These are phyloP conservation scores for Epistrophella euchroma DNA, from an alignment of 2,888 invertebrate species.

Conservation along the genomic window DNA sequence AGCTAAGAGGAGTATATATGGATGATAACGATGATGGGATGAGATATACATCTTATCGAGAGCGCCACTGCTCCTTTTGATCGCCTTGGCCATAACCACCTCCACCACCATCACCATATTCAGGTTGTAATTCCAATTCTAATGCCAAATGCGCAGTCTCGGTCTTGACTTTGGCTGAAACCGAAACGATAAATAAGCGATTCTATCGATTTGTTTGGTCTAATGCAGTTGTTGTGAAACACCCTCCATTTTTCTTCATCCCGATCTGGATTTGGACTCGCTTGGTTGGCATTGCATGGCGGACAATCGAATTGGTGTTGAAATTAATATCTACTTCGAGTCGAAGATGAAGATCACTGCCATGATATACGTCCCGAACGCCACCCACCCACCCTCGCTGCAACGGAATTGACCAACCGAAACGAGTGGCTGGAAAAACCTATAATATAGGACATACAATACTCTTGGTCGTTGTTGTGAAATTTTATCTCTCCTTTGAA, in stretches of 20 bases:
- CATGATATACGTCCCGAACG: constrained; percentile 16
- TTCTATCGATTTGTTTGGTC: constrained; percentile 69
- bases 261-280: constrained; percentile 34
- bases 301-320: constrained; percentile 65
- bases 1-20: constrained; percentile 5
- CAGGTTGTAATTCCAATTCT: neutral
- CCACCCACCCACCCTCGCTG: neutral
- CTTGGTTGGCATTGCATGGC: constrained; percentile 44
- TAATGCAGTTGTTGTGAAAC: constrained; percentile 59
- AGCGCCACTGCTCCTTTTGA: constrained; percentile 42
- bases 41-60: constrained; percentile 60
- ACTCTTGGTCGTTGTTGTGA: constrained; percentile 12
- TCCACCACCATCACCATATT: neutral
- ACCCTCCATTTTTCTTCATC: neutral
- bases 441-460: neutral
- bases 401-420: constrained; percentile 41
- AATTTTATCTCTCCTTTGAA: constrained; percentile 32
- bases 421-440: constrained; percentile 3
- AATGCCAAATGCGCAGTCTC: constrained; percentile 23
- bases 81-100: neutral
- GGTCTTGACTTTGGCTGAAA: constrained; percentile 42
- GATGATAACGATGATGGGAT: constrained; percentile 55
- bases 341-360: constrained; percentile 59
- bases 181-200: constrained; percentile 57
- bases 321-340: constrained; percentile 64